Percentiles rank a stretch among this genome's conserved stretches.
Evolutionary conservation across 2,888 invertebrate genomes (phyloP).

Genomic region (Aleiodes testaceus): DNA sequence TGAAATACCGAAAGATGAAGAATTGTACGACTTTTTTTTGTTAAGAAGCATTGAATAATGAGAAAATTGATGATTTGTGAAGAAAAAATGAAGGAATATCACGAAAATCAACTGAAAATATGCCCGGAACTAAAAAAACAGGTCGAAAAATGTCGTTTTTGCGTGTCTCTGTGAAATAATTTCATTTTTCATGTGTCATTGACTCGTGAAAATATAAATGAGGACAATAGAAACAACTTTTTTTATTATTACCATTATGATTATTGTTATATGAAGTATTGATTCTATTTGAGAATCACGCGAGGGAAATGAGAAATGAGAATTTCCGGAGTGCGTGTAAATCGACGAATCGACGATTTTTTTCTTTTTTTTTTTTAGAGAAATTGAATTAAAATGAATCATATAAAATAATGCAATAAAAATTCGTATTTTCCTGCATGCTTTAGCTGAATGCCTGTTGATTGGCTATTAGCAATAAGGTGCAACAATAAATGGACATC

Average conservation of each 20-base stretch:
- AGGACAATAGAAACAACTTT: conserved; percentile 6
- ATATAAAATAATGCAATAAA: conserved; percentile 37
- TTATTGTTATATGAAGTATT: not conserved
- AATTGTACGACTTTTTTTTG: conserved; percentile 6
- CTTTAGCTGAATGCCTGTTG: conserved; percentile 59
- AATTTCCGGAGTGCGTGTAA: conserved; percentile 8
- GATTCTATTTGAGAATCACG: conserved; percentile 19
- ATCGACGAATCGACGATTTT: conserved; percentile 6
- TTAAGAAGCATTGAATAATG: not conserved
- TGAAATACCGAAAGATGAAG: not conserved
- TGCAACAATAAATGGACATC: conserved; percentile 46
- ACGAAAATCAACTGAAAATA: conserved; percentile 1
- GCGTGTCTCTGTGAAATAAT: conserved; percentile 11
- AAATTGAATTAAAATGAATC: conserved; percentile 32
- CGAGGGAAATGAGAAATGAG: not conserved
- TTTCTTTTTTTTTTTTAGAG: too few species aligned
- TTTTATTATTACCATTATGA: conserved; percentile 7
- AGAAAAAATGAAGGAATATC: not conserved
- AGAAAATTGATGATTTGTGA: not conserved
- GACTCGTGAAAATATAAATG: conserved; percentile 4
- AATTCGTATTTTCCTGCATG: conserved; percentile 62
- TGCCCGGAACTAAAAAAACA: conserved; percentile 9
- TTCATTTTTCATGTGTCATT: conserved; percentile 13
- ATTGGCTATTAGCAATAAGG: conserved; percentile 52
- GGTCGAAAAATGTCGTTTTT: conserved; percentile 11